Evolutionary conservation across 2,888 invertebrate genomes (phyloP).

Genomic region (Saturnia pavonia): DNA sequence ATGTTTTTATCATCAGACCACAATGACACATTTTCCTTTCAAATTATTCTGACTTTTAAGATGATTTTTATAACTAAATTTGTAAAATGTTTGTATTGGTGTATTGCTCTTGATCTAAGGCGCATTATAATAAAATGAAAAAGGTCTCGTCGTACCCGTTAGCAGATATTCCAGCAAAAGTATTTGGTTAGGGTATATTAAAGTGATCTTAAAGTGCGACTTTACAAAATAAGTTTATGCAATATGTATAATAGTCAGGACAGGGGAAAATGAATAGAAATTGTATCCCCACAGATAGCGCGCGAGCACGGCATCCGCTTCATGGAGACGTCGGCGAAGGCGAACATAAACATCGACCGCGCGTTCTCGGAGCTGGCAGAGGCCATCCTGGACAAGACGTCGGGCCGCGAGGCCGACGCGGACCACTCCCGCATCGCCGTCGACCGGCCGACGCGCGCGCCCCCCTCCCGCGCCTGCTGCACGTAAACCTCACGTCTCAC

Average conservation of each 20-base stretch:
- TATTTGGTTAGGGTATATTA: too few species aligned
- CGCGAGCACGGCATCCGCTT: constrained; percentile 97
- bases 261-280: not conserved
- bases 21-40: not conserved
- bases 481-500: constrained; percentile 54
- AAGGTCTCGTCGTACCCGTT: too few species aligned
- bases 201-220: too few species aligned
- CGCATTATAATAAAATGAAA: too few species aligned
- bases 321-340: constrained; percentile 99
- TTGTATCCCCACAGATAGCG: constrained; percentile 86
- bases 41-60: not conserved
- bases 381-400: constrained; percentile 96
- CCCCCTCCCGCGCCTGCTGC: constrained; percentile 80
- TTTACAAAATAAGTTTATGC: too few species aligned
- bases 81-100: not conserved
- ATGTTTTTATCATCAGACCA: not conserved
- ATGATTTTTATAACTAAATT: too few species aligned
- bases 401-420: constrained; percentile 89
- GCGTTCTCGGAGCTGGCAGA: constrained; percentile 97
- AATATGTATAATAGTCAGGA: too few species aligned
- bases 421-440: constrained; percentile 81
- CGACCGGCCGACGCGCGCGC: constrained; percentile 85
- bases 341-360: constrained; percentile 97
- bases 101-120: not conserved
- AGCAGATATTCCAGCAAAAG: too few species aligned